Evolutionary conservation across 2,888 invertebrate species (phyloP).

Genomic region (Tryphoninae sp.): DNA sequence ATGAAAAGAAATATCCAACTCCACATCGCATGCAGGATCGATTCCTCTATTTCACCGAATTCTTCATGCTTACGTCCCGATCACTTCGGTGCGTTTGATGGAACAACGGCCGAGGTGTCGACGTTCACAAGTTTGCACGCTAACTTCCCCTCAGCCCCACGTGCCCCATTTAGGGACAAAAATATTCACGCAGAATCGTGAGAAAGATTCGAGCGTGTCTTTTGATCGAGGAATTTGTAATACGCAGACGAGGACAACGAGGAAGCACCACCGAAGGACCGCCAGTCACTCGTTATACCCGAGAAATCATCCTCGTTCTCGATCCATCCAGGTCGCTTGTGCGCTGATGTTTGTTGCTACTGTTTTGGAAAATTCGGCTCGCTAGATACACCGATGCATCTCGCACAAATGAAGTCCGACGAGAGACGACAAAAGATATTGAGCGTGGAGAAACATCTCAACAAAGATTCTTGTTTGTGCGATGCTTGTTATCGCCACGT

Average conservation of each 20-base stretch:
- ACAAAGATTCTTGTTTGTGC: conserved; percentile 92
- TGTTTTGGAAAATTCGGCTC: conserved; percentile 94
- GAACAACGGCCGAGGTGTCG: conserved; percentile 14
- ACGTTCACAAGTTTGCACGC: conserved; percentile 48
- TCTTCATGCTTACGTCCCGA: neutral
- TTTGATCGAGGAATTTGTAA: conserved; percentile 47
- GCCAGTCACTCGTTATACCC: conserved; percentile 89
- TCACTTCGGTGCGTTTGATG: conserved; percentile 19
- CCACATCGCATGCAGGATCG: conserved; percentile 1
- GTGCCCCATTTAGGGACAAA: conserved; percentile 19
- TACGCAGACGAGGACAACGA: conserved; percentile 77
- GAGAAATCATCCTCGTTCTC: conserved; percentile 94
- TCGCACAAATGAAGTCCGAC: conserved; percentile 91
- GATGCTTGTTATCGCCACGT: conserved; percentile 94
- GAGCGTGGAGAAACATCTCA: conserved; percentile 90
- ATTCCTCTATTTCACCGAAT: conserved; percentile 1
- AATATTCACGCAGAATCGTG: conserved; percentile 17
- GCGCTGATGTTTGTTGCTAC: conserved; percentile 93
- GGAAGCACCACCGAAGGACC: conserved; percentile 79
- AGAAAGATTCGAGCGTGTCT: conserved; percentile 5
- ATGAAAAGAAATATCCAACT: conserved; percentile 12
- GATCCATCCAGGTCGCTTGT: conserved; percentile 91
- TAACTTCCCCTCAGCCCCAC: neutral
- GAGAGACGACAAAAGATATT: conserved; percentile 92
- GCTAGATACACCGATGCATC: conserved; percentile 93